phyloP scores from a whole-genome alignment of 2,113 vertebrate species.

The Apodemus speciosus region DNA sequence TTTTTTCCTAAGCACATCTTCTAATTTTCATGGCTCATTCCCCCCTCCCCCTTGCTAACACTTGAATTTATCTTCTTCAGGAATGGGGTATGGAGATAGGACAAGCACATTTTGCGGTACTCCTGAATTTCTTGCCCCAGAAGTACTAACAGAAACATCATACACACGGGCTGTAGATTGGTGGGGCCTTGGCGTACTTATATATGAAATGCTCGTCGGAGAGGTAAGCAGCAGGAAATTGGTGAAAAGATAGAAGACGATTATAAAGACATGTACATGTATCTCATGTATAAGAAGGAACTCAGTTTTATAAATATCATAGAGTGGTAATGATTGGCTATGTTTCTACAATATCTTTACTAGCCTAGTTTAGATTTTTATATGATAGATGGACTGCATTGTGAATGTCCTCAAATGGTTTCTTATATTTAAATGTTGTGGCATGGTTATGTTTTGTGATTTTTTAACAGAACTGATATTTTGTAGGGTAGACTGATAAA shows the following conservation, averaged over 20 bases:
- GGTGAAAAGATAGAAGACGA: background rate
- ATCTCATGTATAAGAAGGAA: background rate
- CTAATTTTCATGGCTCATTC: constrained; percentile 18
- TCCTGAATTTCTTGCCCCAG: constrained; percentile 97
- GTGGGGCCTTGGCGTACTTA: constrained; percentile 99
- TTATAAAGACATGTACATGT: constrained; percentile 33
- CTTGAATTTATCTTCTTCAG: constrained; percentile 83
- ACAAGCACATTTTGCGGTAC: constrained; percentile 99
- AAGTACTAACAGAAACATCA: constrained; percentile 98
- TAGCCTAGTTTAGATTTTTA: constrained; percentile 29
- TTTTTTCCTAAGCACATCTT: constrained; percentile 21
- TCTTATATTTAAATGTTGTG: constrained; percentile 23
- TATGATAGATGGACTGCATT: constrained; percentile 23
- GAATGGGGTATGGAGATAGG: constrained; percentile 98
- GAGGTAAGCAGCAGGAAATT: constrained; percentile 89
- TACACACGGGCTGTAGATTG: constrained; percentile 98
- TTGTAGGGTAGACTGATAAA: constrained; percentile 19
- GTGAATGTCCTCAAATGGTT: constrained; percentile 29
- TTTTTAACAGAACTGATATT: background rate
- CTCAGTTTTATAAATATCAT: constrained; percentile 34
- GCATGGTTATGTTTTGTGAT: constrained; percentile 7
- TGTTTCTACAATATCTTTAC: background rate
- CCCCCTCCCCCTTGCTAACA: constrained; percentile 62
- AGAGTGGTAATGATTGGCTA: constrained; percentile 8
- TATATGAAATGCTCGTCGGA: constrained; percentile 99